Base-by-base conservation (phyloP, 2,113 vertebrate species). In the Baryphthengus martii region DNA sequence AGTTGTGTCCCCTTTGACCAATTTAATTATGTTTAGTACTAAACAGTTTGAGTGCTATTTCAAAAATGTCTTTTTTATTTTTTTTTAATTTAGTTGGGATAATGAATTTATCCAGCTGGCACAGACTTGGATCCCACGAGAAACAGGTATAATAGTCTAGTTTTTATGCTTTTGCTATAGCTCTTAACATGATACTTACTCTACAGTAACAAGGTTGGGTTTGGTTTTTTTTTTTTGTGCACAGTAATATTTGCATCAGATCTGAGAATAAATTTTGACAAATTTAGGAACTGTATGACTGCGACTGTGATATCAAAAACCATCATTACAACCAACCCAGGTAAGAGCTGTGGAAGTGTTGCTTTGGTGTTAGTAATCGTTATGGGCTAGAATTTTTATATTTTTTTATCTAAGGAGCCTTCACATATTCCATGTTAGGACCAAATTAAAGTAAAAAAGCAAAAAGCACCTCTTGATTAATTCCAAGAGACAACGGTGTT, bases 201-300 rank as follows among this genome's bases (percentile, higher is more conserved):
- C 39, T 81, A 16, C 65, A 90, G 47, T 96, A 91, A 97, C 85
- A 67, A 62, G 65, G 15, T 17, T 82, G 40, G 4, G 24, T 10
- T 33, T 33, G 26, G 3, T 2, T 25, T 90, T 79, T 87, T 95
- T 82, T 73, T 65, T 50, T 28, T 92, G 39, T 86, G 91, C 92
- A 73, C 98, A 99, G 99, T 99, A 78, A 98, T 99, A 97, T 99
- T 99, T 97, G 98, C 99, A 70, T 97, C 99, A 26, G 99, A 99
- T 53, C 98, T 98, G 68, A 98, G 98, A 97, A 99, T 99, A 93
- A 99, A 96, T 96, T 99, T 99, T 98, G 99, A 99, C 97, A 98
- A 98, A 96, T 99, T 99, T 96, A 98, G 99, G 91, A 98, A 98
- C 80, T 93, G 98, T 93, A 99, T 99, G 99, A 97, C 97, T 86